These are phyloP conservation scores for Acrobasis suavella DNA, from an alignment of 2,888 invertebrate genomes.

Conservation along the genomic window DNA sequence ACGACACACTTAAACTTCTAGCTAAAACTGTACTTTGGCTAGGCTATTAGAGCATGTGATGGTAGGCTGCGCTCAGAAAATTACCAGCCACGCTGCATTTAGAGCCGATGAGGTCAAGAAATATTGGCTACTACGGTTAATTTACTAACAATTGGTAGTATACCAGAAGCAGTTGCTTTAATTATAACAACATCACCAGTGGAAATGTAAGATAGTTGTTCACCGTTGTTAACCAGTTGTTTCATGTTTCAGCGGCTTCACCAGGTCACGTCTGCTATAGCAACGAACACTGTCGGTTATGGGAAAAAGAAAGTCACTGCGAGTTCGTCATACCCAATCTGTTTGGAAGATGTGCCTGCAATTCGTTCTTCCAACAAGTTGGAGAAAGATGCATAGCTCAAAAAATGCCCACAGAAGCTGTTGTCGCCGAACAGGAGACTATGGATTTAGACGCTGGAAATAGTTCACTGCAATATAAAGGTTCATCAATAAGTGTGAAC, in stretches of 20 bases:
- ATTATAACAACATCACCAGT: conserved; percentile 15
- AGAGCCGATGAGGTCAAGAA: conserved; percentile 44
- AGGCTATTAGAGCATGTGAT: conserved; percentile 63
- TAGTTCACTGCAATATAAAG: conserved; percentile 29
- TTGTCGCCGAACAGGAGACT: conserved; percentile 66
- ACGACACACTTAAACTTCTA: conserved; percentile 40
- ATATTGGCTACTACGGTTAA: conserved; percentile 46
- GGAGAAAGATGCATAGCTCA: conserved; percentile 84
- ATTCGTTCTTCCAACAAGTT: conserved; percentile 84
- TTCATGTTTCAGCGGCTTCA: conserved; percentile 86
- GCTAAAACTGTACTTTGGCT: conserved; percentile 52
- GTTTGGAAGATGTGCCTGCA: conserved; percentile 94
- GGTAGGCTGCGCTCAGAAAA: conserved; percentile 56
- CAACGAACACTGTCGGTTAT: conserved; percentile 93
- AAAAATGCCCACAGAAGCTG: conserved; percentile 64
- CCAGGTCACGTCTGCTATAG: conserved; percentile 95
- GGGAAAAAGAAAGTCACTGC: conserved; percentile 92
- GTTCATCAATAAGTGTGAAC: conserved; percentile 39
- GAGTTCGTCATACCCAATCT: conserved; percentile 94
- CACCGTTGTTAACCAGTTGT: conserved; percentile 12
- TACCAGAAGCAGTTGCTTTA: conserved; percentile 20
- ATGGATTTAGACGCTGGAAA: conserved; percentile 36
- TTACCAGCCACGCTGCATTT: conserved; percentile 50
- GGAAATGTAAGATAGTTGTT: background rate
- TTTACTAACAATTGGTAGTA: conserved; percentile 26